A percentile compares a stretch with the other conserved stretches of the same genome.
Evolutionary conservation across 2,888 invertebrate genomes (phyloP).

Genomic region (Polia nebulosa): DNA sequence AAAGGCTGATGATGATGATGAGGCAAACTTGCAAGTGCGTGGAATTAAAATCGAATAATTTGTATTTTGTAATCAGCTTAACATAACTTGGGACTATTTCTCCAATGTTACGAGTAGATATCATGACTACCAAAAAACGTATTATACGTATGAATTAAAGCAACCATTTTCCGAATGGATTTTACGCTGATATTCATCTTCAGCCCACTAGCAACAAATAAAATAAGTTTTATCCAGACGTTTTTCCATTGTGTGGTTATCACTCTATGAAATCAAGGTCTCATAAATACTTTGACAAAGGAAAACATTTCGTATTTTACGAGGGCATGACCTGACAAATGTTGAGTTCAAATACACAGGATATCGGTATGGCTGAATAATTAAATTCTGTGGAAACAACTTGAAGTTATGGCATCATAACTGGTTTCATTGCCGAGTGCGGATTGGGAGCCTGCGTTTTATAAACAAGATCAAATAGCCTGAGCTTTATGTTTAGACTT

Average conservation of each 20-base stretch:
- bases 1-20: too few species aligned
- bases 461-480: constrained; percentile 43
- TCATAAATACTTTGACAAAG: constrained; percentile 40
- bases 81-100: too few species aligned
- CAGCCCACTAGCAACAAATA: neutral
- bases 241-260: constrained; percentile 36
- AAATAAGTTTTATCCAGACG: neutral
- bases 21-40: too few species aligned
- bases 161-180: constrained; percentile 6
- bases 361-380: constrained; percentile 49
- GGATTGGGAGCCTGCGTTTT: constrained; percentile 35
- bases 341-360: constrained; percentile 36
- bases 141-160: neutral
- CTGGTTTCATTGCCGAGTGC: constrained; percentile 48
- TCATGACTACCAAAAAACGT: neutral
- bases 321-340: constrained; percentile 44
- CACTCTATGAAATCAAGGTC: constrained; percentile 27
- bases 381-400: constrained; percentile 44
- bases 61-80: too few species aligned
- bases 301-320: constrained; percentile 38
- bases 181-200: constrained; percentile 25
- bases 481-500: constrained; percentile 13
- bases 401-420: constrained; percentile 52
- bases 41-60: too few species aligned
- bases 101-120: neutral